Evolutionary conservation across 2,888 invertebrate genomes (phyloP), one percentile per base, ranked within the genome.

Genomic region (Cantharis rufa): DNA sequence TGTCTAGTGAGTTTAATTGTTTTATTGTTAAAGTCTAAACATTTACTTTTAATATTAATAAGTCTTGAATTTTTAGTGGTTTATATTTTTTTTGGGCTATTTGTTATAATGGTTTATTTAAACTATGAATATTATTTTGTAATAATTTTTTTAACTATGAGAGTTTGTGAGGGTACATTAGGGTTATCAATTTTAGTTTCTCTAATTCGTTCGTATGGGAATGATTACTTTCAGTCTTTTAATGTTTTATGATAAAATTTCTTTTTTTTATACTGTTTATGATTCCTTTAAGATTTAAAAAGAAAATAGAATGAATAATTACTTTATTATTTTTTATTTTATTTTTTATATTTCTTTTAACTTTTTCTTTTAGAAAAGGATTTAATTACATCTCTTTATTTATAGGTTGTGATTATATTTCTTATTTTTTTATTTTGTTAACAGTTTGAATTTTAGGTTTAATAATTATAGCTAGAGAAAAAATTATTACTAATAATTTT

Each of bases 151-250:
- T 90, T 92, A 86, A 89, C 90, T 75, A 90, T 92, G 89, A 89
- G 89, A 78, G 92, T 92, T 71, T 92, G 92, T 91, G 93, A 93
- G 24, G 91, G 92, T 0, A 90, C 90, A 81, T 90, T 93, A 88
- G 92, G 92, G 0, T 83, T 93, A 83, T 90, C 91, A 9, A 89
- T 93, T 90, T 89, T 93, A 3, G 77, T 77, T 69, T 71, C 89
- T 32, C 88, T 91, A 88, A 89, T 91, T 89, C 91, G 91, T n/a
- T 89, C 89, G 76, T 89, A 90, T 89, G 92, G 91, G 0, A 91
- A 90, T 89, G 91, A 92, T 90, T 90, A 90, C 89, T 90, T 90
- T 89, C 88, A 89, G 85, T 89, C 89, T 84, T 90, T 91, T 89
- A 90, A 85, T 89, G 85, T 24, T 1, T 24, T 24, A 24, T 24